Percentiles rank a stretch among this genome's conserved stretches.
phyloP scores from a whole-genome alignment of 2,113 vertebrate genomes.

The Motacilla tschutschensis region DNA sequence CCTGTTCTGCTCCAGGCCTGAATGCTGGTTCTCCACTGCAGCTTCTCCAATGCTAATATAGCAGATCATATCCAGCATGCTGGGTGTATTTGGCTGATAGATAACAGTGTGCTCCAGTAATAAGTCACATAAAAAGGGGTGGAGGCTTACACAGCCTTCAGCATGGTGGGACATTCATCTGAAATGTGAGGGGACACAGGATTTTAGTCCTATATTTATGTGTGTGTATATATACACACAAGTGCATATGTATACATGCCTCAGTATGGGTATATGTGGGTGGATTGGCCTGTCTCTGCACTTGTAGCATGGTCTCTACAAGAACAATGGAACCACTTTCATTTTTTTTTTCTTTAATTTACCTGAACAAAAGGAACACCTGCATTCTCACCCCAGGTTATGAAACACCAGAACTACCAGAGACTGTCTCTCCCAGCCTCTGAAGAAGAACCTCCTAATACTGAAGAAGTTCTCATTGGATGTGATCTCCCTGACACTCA shows the following conservation, averaged over 20 bases:
- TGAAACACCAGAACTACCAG: not conserved
- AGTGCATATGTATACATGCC: not conserved
- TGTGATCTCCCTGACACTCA: not conserved
- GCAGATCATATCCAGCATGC: not conserved
- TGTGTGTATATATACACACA: accelerated
- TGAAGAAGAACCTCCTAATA: not conserved
- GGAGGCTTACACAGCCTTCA: not conserved
- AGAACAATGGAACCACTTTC: not conserved
- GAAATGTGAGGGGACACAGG: not conserved
- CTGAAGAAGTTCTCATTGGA: not conserved
- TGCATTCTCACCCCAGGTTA: not conserved
- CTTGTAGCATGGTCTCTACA: not conserved
- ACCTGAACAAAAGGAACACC: not conserved
- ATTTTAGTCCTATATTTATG: not conserved
- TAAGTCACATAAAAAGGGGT: not conserved
- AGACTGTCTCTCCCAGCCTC: not conserved
- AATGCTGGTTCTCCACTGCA: not conserved
- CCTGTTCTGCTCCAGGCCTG: not conserved
- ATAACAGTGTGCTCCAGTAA: not conserved
- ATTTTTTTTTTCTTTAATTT: not conserved
- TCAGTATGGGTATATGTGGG: not conserved
- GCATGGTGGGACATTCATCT: not conserved
- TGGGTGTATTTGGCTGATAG: not conserved
- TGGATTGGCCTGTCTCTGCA: not conserved
- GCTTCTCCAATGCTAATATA: not conserved